Conservation (phyloP, 2,113 vertebrate species). For the Micronisus gabar region DNA sequence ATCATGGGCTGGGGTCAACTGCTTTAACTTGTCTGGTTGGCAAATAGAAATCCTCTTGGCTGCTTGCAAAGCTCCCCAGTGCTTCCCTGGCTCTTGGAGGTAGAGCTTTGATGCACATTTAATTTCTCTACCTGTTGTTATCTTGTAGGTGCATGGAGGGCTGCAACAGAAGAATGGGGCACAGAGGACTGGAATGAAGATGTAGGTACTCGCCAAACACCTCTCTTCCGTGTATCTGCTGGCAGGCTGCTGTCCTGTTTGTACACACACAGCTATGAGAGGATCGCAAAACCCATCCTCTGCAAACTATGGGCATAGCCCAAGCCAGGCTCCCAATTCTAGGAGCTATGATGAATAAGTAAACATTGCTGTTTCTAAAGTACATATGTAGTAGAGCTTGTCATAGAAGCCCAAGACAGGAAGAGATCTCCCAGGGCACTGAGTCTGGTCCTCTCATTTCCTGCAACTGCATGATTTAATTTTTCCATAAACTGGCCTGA, state of each 20-base stretch:
- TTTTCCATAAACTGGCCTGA: background rate
- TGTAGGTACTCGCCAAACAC: slow-evolving; percentile 76
- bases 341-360: background rate
- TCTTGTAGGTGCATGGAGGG: slow-evolving; percentile 88
- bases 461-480: background rate
- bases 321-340: background rate
- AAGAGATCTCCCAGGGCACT: background rate
- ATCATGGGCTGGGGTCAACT: background rate
- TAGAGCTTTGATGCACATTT: background rate
- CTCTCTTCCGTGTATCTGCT: background rate
- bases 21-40: background rate
- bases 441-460: background rate
- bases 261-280: background rate
- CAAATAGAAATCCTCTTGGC: background rate
- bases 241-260: background rate
- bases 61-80: slow-evolving; percentile 23
- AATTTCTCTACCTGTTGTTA: background rate
- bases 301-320: background rate
- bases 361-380: background rate
- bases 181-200: slow-evolving; percentile 99
- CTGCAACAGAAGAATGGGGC: slow-evolving; percentile 93
- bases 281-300: background rate
- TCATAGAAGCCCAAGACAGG: background rate
- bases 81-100: background rate
- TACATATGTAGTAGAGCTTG: background rate